A percentile compares a stretch with the other conserved stretches of the same genome.
phyloP scores from a whole-genome alignment of 1,140 invertebrate species.

The Bombus waltoni region DNA sequence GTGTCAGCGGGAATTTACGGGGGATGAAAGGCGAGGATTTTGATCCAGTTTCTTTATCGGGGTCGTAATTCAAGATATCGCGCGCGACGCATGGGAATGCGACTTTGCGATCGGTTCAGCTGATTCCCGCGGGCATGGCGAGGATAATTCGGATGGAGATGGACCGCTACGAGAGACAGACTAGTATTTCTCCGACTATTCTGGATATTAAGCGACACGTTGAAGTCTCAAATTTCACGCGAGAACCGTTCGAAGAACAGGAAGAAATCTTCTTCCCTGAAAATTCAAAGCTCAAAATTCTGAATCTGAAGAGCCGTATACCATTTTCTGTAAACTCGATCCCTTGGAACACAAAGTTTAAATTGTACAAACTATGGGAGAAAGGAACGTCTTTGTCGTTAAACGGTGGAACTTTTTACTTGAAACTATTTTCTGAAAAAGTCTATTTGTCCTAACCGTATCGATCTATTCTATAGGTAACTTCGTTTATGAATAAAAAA shows the following conservation, averaged over 20 bases:
- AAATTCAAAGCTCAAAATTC: too few relatives aligned
- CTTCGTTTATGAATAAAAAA: too few relatives aligned
- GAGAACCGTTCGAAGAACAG: background rate
- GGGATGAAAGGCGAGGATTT: slow-evolving; percentile 57
- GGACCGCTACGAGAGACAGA: background rate
- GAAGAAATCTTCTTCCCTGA: too few relatives aligned
- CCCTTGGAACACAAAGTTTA: too few relatives aligned
- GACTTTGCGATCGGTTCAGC: background rate
- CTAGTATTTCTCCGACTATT: background rate
- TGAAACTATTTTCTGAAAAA: too few relatives aligned
- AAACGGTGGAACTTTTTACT: too few relatives aligned
- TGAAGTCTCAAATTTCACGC: background rate
- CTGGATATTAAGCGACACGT: background rate
- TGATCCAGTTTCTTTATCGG: slow-evolving; percentile 62
- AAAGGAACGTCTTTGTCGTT: too few relatives aligned
- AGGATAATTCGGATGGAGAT: background rate
- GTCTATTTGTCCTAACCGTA: too few relatives aligned
- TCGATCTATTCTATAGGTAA: too few relatives aligned
- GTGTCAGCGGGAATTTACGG: slow-evolving; percentile 52
- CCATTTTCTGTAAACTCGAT: too few relatives aligned
- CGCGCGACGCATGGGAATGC: slow-evolving; percentile 35
- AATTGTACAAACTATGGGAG: too few relatives aligned
- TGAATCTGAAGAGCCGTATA: too few relatives aligned
- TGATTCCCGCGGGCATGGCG: background rate
- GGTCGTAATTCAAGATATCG: slow-evolving; percentile 44